A percentile compares a stretch with the other conserved stretches of the same genome.
These are phyloP conservation scores for Condylura cristata DNA, from an alignment of 2,113 vertebrate genomes.

Conservation along the genomic window DNA sequence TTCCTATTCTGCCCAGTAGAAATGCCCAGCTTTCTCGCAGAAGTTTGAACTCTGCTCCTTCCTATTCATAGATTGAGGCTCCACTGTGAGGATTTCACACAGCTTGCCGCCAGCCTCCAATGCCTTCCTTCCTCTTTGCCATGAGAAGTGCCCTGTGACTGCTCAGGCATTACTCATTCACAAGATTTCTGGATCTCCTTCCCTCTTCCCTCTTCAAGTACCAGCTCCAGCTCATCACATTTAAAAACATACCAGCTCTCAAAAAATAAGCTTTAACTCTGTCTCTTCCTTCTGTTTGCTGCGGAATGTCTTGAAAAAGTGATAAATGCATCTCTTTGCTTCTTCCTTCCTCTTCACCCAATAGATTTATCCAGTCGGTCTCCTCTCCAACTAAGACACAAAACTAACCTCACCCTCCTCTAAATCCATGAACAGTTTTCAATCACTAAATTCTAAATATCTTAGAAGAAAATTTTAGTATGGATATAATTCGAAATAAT, in stretches of 20 bases:
- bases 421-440: background rate
- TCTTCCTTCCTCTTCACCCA: background rate
- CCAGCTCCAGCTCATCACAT: background rate
- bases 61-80: background rate
- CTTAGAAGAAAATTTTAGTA: background rate
- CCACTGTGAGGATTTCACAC: background rate
- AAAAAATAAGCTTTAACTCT: background rate
- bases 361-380: background rate
- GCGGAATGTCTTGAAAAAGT: background rate
- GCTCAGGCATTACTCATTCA: background rate
- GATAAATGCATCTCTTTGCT: background rate
- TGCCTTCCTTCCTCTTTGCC: background rate
- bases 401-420: background rate
- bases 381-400: background rate
- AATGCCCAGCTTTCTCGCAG: background rate
- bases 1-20: background rate
- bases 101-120: background rate
- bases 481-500: background rate
- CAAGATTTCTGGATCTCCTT: background rate
- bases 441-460: background rate
- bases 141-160: background rate
- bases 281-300: background rate
- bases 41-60: background rate
- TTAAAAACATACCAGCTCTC: background rate
- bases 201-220: background rate